A percentile compares a stretch with the other conserved stretches of the same genome.
These are phyloP conservation scores for Corydoras maculifer DNA, from an alignment of 2,113 vertebrate genomes.

Conservation along the genomic window DNA sequence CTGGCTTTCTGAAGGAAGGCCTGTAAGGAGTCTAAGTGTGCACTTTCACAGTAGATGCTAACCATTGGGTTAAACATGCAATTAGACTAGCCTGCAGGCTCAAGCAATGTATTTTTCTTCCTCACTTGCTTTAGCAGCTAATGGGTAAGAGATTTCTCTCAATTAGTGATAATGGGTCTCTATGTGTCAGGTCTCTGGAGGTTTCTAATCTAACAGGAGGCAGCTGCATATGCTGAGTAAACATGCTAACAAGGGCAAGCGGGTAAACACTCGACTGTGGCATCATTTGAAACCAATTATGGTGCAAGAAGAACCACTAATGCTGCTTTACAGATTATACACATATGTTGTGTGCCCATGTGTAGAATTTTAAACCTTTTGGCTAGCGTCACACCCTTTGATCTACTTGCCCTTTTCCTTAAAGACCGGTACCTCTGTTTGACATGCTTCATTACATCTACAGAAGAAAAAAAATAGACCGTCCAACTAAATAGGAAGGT, in stretches of 20 bases:
- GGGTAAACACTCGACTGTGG: slow-evolving; percentile 22
- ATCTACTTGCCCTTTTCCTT: background rate
- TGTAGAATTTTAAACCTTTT: slow-evolving; percentile 1
- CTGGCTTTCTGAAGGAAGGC: slow-evolving; percentile 14
- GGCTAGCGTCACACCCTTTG: background rate
- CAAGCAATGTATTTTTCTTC: slow-evolving; percentile 14
- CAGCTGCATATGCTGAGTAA: slow-evolving; percentile 34
- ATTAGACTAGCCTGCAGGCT: slow-evolving; percentile 22
- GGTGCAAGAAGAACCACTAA: slow-evolving; percentile 12
- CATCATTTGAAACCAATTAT: slow-evolving; percentile 42
- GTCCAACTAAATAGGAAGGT: too few relatives aligned
- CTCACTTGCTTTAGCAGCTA: slow-evolving; percentile 20
- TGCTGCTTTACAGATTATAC: slow-evolving; percentile 11
- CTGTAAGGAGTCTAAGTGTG: slow-evolving; percentile 10
- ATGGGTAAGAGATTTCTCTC: slow-evolving; percentile 29
- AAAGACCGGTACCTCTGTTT: too few relatives aligned
- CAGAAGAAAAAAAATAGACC: too few relatives aligned
- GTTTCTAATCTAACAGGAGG: slow-evolving; percentile 22
- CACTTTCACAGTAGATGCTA: slow-evolving; percentile 26
- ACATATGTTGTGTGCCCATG: slow-evolving; percentile 20
- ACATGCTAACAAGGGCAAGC: slow-evolving; percentile 25
- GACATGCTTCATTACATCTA: too few relatives aligned
- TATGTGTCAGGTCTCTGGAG: slow-evolving; percentile 39
- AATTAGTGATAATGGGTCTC: slow-evolving; percentile 34
- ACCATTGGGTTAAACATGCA: slow-evolving; percentile 23